Percentiles rank a stretch among this genome's conserved stretches.
Evolutionary conservation across 2,888 invertebrate species (phyloP).

Genomic region (Melieria omissa): DNA sequence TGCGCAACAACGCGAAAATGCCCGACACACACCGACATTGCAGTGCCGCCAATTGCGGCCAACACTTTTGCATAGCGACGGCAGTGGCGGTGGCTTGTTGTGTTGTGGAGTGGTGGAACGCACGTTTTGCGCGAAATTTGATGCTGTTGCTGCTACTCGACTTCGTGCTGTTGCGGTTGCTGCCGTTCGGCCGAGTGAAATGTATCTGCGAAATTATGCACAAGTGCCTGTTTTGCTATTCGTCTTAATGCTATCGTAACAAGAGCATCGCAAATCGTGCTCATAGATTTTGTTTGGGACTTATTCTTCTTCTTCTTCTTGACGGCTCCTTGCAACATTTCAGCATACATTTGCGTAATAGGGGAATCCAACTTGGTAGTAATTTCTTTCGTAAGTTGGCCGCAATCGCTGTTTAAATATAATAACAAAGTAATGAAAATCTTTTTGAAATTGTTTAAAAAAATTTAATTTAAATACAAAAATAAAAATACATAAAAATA

Average conservation of each 20-base stretch:
- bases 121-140: conserved; percentile 43
- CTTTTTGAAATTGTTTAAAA: too few relatives aligned
- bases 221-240: conserved; percentile 28
- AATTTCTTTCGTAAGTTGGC: not conserved
- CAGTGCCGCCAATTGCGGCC: conserved; percentile 13
- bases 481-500: not conserved
- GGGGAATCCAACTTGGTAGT: conserved; percentile 11
- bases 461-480: too few relatives aligned
- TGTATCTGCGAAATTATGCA: conserved; percentile 20
- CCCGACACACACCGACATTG: not conserved
- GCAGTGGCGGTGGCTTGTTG: conserved; percentile 21
- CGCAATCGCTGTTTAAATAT: too few relatives aligned
- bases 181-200: not conserved
- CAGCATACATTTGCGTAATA: conserved; percentile 10
- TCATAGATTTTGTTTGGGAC: conserved; percentile 33
- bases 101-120: conserved; percentile 31
- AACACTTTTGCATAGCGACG: conserved; percentile 22
- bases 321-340: too few relatives aligned
- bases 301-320: not conserved
- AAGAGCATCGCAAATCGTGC: conserved; percentile 42
- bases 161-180: conserved; percentile 1
- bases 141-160: conserved; percentile 37
- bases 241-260: conserved; percentile 39
- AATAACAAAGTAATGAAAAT: too few relatives aligned
- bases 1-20: not conserved